Percentiles rank a stretch among this genome's conserved stretches.
phyloP scores from a whole-genome alignment of 2,797 vertebrate species.

The Semotilus atromaculatus region DNA sequence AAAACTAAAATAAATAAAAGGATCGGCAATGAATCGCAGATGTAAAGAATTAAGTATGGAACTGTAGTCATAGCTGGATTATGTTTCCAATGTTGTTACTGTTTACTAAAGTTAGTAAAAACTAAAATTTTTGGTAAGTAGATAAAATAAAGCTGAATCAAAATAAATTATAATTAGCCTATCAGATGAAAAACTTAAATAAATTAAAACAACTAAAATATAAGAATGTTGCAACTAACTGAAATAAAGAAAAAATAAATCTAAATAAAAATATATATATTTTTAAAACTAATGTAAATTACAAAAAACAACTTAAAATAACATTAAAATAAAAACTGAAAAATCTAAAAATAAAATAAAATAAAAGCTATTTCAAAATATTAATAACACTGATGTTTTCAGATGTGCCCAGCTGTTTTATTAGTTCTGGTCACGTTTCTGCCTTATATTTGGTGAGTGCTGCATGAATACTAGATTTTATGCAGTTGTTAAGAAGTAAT shows the following conservation, averaged over 20 bases:
- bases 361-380: background rate
- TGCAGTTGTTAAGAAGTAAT: background rate
- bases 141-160: background rate
- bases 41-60: background rate
- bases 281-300: background rate
- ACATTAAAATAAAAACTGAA: background rate
- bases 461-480: background rate
- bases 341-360: background rate
- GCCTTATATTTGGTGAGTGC: conserved; percentile 65
- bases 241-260: background rate
- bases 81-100: background rate
- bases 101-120: background rate
- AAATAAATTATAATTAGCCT: background rate
- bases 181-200: background rate
- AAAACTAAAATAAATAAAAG: background rate
- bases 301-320: too few species aligned
- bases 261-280: background rate
- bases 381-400: conserved; percentile 14
- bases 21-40: background rate
- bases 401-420: conserved; percentile 58
- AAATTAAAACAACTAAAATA: background rate
- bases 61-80: background rate
- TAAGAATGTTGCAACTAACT: background rate
- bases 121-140: background rate
- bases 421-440: conserved; percentile 51